Conservation (phyloP, 2,797 vertebrate species). For the Gastrophryne carolinensis region DNA sequence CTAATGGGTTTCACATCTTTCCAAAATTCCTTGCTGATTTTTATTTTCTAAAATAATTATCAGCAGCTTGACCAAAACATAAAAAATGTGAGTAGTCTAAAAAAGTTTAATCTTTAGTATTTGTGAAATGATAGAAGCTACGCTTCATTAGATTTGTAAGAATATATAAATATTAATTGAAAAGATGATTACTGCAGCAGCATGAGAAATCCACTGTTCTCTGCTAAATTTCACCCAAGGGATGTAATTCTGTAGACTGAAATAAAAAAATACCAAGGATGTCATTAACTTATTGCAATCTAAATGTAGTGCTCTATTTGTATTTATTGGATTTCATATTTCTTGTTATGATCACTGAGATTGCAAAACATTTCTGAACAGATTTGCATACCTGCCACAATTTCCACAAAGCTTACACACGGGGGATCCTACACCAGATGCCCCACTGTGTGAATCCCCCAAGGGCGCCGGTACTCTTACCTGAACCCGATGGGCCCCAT, state of each 20-base stretch:
- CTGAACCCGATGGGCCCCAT: too few species aligned
- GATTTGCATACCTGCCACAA: slow-evolving; percentile 1
- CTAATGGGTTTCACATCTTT: slow-evolving; percentile 26
- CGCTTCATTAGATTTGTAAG: background rate
- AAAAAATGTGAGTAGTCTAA: background rate
- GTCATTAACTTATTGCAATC: slow-evolving; percentile 8
- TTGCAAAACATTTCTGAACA: background rate
- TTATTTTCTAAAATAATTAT: slow-evolving; percentile 19
- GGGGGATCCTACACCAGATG: too few species aligned
- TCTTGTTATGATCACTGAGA: slow-evolving; percentile 29
- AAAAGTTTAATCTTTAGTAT: background rate
- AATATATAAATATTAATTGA: slow-evolving; percentile 33
- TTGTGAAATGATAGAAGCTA: background rate
- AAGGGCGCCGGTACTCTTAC: too few species aligned
- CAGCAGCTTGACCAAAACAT: slow-evolving; percentile 6
- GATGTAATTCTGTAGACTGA: slow-evolving; percentile 10
- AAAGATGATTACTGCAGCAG: background rate
- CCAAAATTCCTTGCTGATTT: slow-evolving; percentile 3
- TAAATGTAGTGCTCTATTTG: slow-evolving; percentile 21
- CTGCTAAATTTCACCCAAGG: background rate
- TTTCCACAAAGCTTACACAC: too few species aligned
- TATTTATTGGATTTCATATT: slow-evolving; percentile 24
- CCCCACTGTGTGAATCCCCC: too few species aligned
- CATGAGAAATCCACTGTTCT: background rate
- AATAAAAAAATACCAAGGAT: background rate